phyloP scores from a whole-genome alignment of 2,888 invertebrate species.

The Ramazzottius varieornatus region DNA sequence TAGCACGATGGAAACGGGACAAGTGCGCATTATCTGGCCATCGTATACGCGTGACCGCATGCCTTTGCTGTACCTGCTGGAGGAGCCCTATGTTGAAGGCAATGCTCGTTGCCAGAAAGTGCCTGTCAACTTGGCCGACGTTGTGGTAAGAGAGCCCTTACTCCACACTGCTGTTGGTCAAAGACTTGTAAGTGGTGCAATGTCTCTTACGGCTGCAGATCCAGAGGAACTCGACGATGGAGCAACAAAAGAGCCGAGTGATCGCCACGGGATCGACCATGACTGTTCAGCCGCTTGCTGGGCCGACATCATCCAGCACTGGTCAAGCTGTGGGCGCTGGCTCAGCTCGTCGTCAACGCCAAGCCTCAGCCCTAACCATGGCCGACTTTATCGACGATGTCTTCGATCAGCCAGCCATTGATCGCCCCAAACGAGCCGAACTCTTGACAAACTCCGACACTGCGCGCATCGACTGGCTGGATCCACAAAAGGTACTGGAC shows the following conservation, averaged over 20 bases:
- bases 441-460: not conserved
- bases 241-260: too few species aligned
- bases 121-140: not conserved
- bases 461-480: not conserved
- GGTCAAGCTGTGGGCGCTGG: not conserved
- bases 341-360: not conserved
- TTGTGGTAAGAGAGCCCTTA: too few species aligned
- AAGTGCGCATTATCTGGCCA: not conserved
- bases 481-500: not conserved
- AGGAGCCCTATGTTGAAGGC: not conserved
- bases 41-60: not conserved
- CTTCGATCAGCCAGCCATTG: not conserved
- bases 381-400: not conserved
- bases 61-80: not conserved
- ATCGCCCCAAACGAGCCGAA: not conserved
- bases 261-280: too few species aligned
- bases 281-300: too few species aligned
- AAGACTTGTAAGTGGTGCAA: not conserved
- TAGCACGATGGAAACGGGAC: not conserved
- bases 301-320: too few species aligned
- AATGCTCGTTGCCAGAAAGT: not conserved
- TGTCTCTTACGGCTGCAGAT: too few species aligned
- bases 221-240: too few species aligned
- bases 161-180: not conserved
- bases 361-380: too few species aligned